These are phyloP conservation scores for Balearica regulorum DNA, from an alignment of 2,797 vertebrate species.

Conservation along the genomic window DNA sequence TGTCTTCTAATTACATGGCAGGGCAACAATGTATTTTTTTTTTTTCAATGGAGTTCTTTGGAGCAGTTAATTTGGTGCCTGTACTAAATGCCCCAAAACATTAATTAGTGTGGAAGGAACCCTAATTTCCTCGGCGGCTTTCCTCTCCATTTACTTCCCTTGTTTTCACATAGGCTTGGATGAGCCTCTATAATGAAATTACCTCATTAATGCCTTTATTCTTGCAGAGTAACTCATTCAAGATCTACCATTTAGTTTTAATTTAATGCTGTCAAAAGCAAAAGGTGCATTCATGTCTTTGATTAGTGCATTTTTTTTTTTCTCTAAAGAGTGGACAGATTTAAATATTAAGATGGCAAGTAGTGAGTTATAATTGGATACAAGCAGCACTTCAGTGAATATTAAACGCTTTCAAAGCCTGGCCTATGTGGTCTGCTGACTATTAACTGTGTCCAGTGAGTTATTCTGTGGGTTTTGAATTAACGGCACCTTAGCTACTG, in stretches of 20 bases:
- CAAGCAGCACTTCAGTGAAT: constrained; percentile 94
- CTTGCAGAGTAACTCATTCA: constrained; percentile 89
- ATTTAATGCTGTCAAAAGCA: constrained; percentile 86
- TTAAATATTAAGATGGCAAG: constrained; percentile 95
- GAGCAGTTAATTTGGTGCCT: constrained; percentile 96
- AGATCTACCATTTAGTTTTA: constrained; percentile 88
- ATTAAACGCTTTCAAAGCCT: constrained; percentile 89
- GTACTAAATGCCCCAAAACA: constrained; percentile 88
- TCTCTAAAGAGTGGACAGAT: constrained; percentile 82
- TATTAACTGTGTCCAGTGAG: constrained; percentile 95
- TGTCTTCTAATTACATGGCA: constrained; percentile 90
- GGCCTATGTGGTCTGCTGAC: constrained; percentile 73
- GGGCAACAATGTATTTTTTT: constrained; percentile 90
- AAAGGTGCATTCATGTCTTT: constrained; percentile 83
- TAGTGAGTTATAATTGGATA: constrained; percentile 98
- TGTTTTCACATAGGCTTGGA: constrained; percentile 83
- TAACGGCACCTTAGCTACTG: constrained; percentile 68
- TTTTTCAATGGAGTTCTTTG: constrained; percentile 86
- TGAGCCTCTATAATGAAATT: constrained; percentile 93
- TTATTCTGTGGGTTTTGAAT: constrained; percentile 73
- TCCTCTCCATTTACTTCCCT: constrained; percentile 83
- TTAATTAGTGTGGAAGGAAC: constrained; percentile 97
- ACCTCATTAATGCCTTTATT: constrained; percentile 95
- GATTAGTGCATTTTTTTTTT: constrained; percentile 76
- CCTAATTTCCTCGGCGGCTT: constrained; percentile 90